A percentile compares a stretch with the other conserved stretches of the same genome.
Evolutionary conservation across 2,797 vertebrate genomes (phyloP).

Genomic region (Rhincodon typus): DNA sequence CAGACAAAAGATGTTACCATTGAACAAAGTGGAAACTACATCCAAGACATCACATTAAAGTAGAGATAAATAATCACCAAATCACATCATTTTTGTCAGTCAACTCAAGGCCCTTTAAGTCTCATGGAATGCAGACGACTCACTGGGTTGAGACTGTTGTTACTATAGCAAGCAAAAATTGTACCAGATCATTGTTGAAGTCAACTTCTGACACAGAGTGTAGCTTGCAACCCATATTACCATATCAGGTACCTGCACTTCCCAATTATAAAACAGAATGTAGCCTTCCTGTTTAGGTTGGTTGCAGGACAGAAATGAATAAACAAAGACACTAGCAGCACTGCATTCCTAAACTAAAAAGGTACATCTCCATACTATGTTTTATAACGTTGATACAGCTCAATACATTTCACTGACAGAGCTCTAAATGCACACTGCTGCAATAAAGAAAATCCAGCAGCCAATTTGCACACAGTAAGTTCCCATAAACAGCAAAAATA

Average conservation of each 20-base stretch:
- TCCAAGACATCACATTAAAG: background rate
- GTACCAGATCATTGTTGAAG: slow-evolving; percentile 2
- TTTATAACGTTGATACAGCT: no score
- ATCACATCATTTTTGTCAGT: background rate
- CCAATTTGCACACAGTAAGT: no score
- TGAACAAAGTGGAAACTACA: background rate
- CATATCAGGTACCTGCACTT: background rate
- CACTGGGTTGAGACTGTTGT: background rate
- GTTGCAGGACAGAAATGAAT: no score
- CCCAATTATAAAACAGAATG: background rate
- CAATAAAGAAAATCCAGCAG: no score
- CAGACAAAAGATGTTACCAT: background rate
- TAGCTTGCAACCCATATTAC: background rate
- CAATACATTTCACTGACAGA: no score
- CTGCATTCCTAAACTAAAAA: no score
- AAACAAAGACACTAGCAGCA: background rate
- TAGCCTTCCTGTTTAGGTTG: no score
- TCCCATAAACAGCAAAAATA: no score
- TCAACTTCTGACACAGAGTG: slow-evolving; percentile 34
- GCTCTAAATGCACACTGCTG: no score
- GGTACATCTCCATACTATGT: no score
- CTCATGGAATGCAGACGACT: background rate
- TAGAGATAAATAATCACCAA: background rate
- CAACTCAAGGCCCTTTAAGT: background rate
- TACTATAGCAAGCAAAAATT: slow-evolving; percentile 23